These are phyloP conservation scores for Mesorhabditis spiculigera DNA, from an alignment of 2,888 invertebrate genomes.

Conservation along the genomic window DNA sequence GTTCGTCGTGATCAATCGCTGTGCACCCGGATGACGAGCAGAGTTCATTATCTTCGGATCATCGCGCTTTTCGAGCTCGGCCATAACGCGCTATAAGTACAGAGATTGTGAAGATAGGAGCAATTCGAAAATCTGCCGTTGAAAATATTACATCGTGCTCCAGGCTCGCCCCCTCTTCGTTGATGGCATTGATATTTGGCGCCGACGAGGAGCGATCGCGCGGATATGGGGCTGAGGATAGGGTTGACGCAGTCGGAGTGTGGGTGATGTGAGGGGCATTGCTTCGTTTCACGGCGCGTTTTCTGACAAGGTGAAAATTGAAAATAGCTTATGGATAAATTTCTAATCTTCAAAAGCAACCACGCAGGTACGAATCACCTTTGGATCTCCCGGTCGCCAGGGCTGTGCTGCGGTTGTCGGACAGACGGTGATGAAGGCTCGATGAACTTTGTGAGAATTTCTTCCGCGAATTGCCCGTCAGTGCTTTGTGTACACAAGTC, in stretches of 20 bases:
- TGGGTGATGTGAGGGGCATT: not conserved
- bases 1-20: not conserved
- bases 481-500: slow-evolving; percentile 7
- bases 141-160: slow-evolving; percentile 30
- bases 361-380: not conserved
- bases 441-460: slow-evolving; percentile 7
- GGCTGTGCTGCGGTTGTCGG: slow-evolving; percentile 5
- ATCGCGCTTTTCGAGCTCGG: slow-evolving; percentile 5
- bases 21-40: not conserved
- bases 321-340: slow-evolving; percentile 8
- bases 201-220: slow-evolving; percentile 89
- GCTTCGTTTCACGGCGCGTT: not conserved
- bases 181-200: slow-evolving; percentile 92
- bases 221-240: slow-evolving; percentile 15
- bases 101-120: not conserved
- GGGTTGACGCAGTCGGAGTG: slow-evolving; percentile 7
- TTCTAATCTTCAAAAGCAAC: not conserved
- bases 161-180: slow-evolving; percentile 58
- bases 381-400: not conserved
- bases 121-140: not conserved
- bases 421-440: slow-evolving; percentile 11
- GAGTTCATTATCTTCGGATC: not conserved
- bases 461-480: slow-evolving; percentile 5
- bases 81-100: not conserved
- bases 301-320: slow-evolving; percentile 12